Base-by-base conservation (phyloP, 2,888 invertebrate genomes). In the Eristalinus sepulchralis region DNA sequence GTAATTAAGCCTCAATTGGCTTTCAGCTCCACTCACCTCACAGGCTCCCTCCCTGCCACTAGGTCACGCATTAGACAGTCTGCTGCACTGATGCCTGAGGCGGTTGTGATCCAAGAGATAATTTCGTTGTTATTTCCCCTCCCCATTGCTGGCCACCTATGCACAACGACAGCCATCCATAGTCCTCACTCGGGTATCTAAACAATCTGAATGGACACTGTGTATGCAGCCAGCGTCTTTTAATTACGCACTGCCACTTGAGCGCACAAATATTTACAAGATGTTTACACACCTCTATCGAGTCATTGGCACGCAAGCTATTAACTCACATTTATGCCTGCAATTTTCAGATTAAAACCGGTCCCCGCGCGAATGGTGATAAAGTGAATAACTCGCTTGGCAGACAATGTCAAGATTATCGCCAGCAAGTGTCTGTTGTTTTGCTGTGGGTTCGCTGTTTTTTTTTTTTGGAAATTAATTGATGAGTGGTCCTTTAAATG, bases 71-170 rank as follows among this genome's bases (percentile, higher is more conserved):
- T 47, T 47, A 47, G 47, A 8, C 13, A n/a, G 1, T 6, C 0
- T 47, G 47, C 17, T 47, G 47, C 27, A 27, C 47, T 47, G 47
- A 71, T 64, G 60, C 71, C 36, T 11, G 81, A 33, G 78, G 78
- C 78, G 67, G 9, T 55, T 83, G 78, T 20, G 78, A 83, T 83
- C 71, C n/a, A 62, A 33, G 71, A 71, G 78, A 83, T 83, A 78
- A 83, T 55, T 72, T 72, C 47, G 57, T 70, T 77, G 62, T 71
- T 78, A 36, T 57, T 53, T 72, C 71, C 71, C 60, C 66, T 82
- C 55, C 62, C 27, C 36, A 66, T 36, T 77, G 66, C 66, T 60
- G 66, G 60, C 82, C 66, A 72, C 78, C 78, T 78, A 72, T n/a
- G n/a, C n/a, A n/a, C n/a, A n/a, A n/a, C 27, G 27, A 27, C 2